Evolutionary conservation across 2,113 vertebrate species (phyloP), one percentile per base, ranked within the genome.

Genomic region (Sorex fumeus): DNA sequence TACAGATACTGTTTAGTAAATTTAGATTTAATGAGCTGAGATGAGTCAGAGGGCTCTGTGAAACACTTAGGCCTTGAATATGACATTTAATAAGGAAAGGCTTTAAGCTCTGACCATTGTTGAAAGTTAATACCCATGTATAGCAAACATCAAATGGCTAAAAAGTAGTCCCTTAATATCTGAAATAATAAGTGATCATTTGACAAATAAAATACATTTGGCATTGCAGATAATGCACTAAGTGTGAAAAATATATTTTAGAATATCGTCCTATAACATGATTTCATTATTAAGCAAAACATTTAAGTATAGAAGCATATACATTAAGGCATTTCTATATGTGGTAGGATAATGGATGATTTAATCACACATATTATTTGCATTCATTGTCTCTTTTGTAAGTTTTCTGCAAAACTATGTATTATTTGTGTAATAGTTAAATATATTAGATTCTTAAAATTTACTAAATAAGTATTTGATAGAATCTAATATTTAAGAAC

Each of bases 191-290:
- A 94, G 12, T 91, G 60, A 85, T 69, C 84, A 85, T 79, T 71
- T 94, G 95, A 88, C 67, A 94, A 85, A 93, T 95, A 91, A 94
- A 97, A 93, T 69, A 74, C 45, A 96, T 77, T 95, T 94, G 86
- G 62, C 83, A 83, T 90, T 25, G 88, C 94, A 95, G 57, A 79
- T 95, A 92, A 91, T 69, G 87, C 23, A 72, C 76, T 87, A 91
- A 90, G 32, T 87, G 40, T 92, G 77, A 74, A 96, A 87, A 94
- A 47, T n/a, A 84, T 45, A 75, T 91, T 93, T 75, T 28, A 90
- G 83, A 84, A 88, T 5, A 92, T 19, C 32, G 90, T 75, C 83
- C 53, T 83, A n/a, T 30, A 80, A 25, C 32, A 70, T 32, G 7
- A 90, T 40, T 90, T 7, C 23, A 69, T 69, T 88, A 70, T 53